Percentiles rank a stretch among this genome's conserved stretches.
phyloP scores from a whole-genome alignment of 2,888 invertebrate species.

The Adelognathus sp. region DNA sequence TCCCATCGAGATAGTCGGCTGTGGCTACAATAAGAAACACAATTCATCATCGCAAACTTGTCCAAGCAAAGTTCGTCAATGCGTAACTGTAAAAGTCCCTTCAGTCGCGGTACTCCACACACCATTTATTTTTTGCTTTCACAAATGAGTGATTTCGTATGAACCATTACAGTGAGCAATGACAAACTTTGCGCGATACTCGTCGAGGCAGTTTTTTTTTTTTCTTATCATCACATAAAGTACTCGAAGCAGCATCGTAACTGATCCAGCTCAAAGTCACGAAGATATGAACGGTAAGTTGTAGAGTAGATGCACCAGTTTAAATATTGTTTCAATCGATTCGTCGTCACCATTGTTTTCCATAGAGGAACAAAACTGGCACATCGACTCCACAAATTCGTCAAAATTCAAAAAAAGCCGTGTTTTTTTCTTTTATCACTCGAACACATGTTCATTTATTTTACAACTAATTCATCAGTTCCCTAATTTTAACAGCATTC shows the following conservation, averaged over 20 bases:
- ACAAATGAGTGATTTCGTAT: neutral
- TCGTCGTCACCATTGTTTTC: no score
- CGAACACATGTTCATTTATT: slow-evolving; percentile 51
- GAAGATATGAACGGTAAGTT: neutral
- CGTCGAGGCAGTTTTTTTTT: slow-evolving; percentile 9
- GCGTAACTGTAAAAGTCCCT: slow-evolving; percentile 64
- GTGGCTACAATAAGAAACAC: slow-evolving; percentile 76
- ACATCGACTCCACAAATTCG: slow-evolving; percentile 3
- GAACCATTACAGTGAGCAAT: slow-evolving; percentile 69
- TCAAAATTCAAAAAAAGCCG: slow-evolving; percentile 36
- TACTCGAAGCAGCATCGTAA: neutral
- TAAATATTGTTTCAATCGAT: neutral
- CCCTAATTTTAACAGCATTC: slow-evolving; percentile 37
- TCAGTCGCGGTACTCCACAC: neutral
- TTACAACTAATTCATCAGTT: slow-evolving; percentile 31
- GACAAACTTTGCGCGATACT: slow-evolving; percentile 71
- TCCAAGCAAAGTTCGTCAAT: slow-evolving; percentile 74
- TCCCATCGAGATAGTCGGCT: slow-evolving; percentile 75
- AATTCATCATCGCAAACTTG: slow-evolving; percentile 75
- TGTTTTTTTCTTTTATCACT: slow-evolving; percentile 20
- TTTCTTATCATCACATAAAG: neutral
- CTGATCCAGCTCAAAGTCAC: slow-evolving; percentile 4
- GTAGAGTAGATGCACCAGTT: neutral
- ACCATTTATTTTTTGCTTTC: slow-evolving; percentile 6
- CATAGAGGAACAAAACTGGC: neutral